phyloP scores from a whole-genome alignment of 2,113 vertebrate genomes.

The Pantherophis guttatus region DNA sequence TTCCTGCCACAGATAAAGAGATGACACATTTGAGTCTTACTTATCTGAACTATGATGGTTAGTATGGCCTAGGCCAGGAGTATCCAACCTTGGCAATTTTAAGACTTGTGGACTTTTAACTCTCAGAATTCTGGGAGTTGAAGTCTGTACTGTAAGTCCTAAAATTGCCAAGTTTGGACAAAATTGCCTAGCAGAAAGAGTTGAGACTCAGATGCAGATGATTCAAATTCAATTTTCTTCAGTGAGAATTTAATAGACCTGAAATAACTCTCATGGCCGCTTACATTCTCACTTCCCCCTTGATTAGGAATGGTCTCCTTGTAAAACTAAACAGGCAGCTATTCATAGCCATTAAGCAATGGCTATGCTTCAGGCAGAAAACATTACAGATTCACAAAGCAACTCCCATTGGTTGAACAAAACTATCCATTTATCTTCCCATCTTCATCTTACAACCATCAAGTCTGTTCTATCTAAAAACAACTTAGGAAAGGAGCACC shows the following conservation, averaged over 20 bases:
- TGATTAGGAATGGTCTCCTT: background rate
- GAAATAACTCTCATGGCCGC: background rate
- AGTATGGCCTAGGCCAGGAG: background rate
- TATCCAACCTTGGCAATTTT: background rate
- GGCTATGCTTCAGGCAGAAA: background rate
- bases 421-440: background rate
- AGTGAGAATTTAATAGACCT: background rate
- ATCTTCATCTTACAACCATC: background rate
- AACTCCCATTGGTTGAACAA: background rate
- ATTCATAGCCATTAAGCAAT: background rate
- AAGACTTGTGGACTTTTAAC: background rate
- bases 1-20: constrained; percentile 73
- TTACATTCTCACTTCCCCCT: background rate
- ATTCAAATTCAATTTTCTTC: background rate
- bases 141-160: background rate
- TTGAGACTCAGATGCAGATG: background rate
- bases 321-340: background rate
- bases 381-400: background rate
- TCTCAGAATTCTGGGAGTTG: background rate
- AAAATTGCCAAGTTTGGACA: background rate
- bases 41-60: background rate
- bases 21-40: constrained; percentile 8
- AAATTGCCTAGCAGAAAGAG: background rate
- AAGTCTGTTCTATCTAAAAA: background rate
- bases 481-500: background rate